Base-by-base conservation (phyloP, 2,888 invertebrate species). In the Dryocosmus kuriphilus region DNA sequence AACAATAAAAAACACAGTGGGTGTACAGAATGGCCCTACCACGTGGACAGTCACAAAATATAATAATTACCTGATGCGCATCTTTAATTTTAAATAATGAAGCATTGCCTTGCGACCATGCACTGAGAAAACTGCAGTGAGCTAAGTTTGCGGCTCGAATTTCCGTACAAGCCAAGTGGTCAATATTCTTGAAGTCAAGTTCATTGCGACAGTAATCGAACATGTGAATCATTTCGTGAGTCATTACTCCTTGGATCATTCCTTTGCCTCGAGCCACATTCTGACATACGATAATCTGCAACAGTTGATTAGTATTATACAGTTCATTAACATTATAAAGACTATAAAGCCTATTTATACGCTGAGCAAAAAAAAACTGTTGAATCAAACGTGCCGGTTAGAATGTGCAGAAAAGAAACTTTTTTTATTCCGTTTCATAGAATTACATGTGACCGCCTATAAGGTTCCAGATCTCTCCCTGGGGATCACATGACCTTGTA, bases 181-280 rank as follows among this genome's bases (percentile, higher is more conserved):
- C 96, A 82, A 98, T 93, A 89, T 98, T 97, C 85, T 94, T 95
- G 86, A 98, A 97, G 92, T 99, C 96, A 77, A 98, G 90, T 67
- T 98, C 94, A 83, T 98, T 96, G 62, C 95, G 94, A 90, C 99
- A 99, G 89, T 95, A 96, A 91, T 99, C 99, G 89, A 98, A 98
- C 97, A 98, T 98, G 90, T 99, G 99, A 67, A 98, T 96, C 94
- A 99, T 94, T 92, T 99, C 99, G 87, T 99, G 99, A 0, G 96
- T 95, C 61, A 99, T 90, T 0, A 98, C 96, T 30, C 95, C 96
- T 89, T 96, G 96, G 0, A 97, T 94, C 90, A 95, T 93, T 16
- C 94, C 94, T 88, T 95, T 93, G 35, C 92, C 93, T 27, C 92
- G 93, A 0, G 96, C 95, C 77, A 95, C 95, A 91, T 98, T 98